phyloP scores from a whole-genome alignment of 2,113 vertebrate species.

The Ceuthmochares aereus region DNA sequence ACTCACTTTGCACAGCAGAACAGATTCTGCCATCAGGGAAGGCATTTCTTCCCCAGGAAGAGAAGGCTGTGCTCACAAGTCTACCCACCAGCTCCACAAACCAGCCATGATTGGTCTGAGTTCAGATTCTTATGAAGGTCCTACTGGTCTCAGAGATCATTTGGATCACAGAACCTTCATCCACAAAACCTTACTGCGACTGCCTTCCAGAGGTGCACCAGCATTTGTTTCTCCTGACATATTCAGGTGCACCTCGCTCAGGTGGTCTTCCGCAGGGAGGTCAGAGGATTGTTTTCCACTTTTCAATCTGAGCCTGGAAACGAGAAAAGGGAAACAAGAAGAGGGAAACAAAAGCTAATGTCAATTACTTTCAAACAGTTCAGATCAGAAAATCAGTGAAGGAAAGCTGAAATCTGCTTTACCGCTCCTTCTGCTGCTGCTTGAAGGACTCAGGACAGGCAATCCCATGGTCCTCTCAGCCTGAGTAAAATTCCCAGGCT shows the following conservation, averaged over 20 bases:
- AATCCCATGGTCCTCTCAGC: background rate
- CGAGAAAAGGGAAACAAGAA: background rate
- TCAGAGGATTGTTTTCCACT: background rate
- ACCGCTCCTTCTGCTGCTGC: background rate
- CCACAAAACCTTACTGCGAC: background rate
- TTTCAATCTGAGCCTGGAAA: background rate
- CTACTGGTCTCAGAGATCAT: background rate
- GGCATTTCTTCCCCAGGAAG: too few species aligned
- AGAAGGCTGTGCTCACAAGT: background rate
- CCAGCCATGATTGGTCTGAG: background rate
- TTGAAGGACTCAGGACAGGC: background rate
- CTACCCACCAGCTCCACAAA: background rate
- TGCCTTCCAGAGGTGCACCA: background rate
- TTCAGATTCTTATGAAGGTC: background rate
- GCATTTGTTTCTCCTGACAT: background rate
- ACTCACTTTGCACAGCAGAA: background rate
- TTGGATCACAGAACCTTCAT: background rate
- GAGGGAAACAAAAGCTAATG: background rate
- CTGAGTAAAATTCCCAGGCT: background rate
- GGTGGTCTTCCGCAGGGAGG: background rate
- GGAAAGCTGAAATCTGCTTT: background rate
- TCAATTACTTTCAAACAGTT: background rate
- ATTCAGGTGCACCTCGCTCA: background rate
- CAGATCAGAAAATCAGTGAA: background rate
- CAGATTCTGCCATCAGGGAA: background rate